These are phyloP conservation scores for Propithecus perrieri DNA, from an alignment of 2,797 vertebrate species.

Conservation along the genomic window DNA sequence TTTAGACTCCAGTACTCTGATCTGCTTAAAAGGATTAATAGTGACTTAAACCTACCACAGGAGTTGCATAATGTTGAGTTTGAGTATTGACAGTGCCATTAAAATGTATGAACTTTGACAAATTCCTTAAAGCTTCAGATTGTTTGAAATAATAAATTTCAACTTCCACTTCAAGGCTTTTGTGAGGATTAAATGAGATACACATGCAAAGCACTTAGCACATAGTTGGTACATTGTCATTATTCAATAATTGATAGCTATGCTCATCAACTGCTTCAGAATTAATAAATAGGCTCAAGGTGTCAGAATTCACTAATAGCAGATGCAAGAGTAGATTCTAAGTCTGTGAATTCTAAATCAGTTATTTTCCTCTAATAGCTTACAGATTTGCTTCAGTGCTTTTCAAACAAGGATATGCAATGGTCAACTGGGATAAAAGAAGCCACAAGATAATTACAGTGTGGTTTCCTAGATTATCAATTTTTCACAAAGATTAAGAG, in stretches of 20 bases:
- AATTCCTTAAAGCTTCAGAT: not conserved
- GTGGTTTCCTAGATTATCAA: not conserved
- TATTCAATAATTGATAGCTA: not conserved
- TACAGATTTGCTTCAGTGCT: not conserved
- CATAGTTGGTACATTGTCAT: not conserved
- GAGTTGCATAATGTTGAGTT: not conserved
- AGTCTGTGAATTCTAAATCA: not conserved
- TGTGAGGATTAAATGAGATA: not conserved
- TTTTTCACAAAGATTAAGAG: not conserved
- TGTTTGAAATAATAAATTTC: not conserved
- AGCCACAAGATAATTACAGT: not conserved
- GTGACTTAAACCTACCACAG: not conserved
- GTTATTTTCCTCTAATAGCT: not conserved
- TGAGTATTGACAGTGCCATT: not conserved
- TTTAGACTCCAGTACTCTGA: not conserved
- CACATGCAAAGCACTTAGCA: not conserved
- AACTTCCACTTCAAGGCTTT: not conserved
- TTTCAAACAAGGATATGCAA: conserved; percentile 5
- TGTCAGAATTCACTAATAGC: not conserved
- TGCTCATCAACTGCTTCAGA: not conserved
- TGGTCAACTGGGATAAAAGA: not conserved
- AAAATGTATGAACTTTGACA: not conserved
- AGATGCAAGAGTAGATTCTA: not conserved
- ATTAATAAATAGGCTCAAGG: not conserved
- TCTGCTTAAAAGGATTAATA: not conserved